Evolutionary conservation across 2,113 vertebrate species (phyloP).

Genomic region (Poecile atricapillus): DNA sequence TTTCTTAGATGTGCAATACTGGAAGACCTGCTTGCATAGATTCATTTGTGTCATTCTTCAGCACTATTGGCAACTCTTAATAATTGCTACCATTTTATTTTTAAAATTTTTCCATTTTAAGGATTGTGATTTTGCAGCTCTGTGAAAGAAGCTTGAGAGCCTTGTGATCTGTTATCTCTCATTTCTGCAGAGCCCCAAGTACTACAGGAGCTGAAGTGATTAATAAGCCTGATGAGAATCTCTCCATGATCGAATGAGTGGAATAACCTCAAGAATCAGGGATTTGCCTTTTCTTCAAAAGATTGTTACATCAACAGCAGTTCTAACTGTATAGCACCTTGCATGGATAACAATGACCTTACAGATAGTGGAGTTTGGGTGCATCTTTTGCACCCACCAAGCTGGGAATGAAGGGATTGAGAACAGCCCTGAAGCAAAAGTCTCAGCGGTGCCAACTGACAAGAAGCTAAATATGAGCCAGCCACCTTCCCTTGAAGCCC

Average conservation of each 20-base stretch:
- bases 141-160: not conserved
- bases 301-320: not conserved
- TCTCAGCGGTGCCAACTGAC: not conserved
- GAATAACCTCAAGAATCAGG: not conserved
- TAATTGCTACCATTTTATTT: not conserved
- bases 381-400: not conserved
- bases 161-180: not conserved
- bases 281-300: not conserved
- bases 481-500: accelerated
- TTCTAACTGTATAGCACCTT: not conserved
- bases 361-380: not conserved
- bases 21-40: not conserved
- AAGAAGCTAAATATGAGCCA: not conserved
- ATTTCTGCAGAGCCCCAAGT: not conserved
- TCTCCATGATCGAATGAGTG: not conserved
- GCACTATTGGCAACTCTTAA: not conserved
- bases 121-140: not conserved
- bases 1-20: not conserved
- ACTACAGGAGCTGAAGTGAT: not conserved
- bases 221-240: not conserved
- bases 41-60: not conserved
- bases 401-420: not conserved
- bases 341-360: not conserved
- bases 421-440: accelerated
- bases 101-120: not conserved